Base-by-base conservation (phyloP, 2,888 invertebrate species). In the Tortrix viridana region DNA sequence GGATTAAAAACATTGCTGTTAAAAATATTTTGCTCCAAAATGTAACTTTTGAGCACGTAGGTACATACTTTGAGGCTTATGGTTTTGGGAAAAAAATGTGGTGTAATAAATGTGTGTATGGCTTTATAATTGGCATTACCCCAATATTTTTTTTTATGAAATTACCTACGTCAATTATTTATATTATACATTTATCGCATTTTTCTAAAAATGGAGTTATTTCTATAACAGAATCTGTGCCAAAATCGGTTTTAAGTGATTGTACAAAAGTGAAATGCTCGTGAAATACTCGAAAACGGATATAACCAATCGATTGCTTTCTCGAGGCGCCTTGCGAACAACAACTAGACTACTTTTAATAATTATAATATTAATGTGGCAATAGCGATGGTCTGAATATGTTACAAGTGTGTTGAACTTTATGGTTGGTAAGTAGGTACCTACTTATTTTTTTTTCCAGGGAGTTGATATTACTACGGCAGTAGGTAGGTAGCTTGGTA, bases 201-300 rank as follows among this genome's bases (percentile, higher is more conserved):
- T 44, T 32, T 12, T 32, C 32, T 32, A 12, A 32, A 32, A 32
- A 32, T 12, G 32, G 32, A 32, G 12, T 32, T 32, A 32, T 32
- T 16, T 19, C 44, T 18, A 44, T 16, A 18, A 16, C 7, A 4
- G 19, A 47, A 22, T 47, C 7, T 20, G 12, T 26, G 6, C 18
- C 26, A 44, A 54, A 54, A 37, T 3, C 18, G 9, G n/a, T 19
- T 44, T 44, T 23, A 20, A 37, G 20, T 48, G 14, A 14, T 26
- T 41, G 52, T 47, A 47, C 38, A 53, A 63, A 58, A 63, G 57
- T 48, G 53, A 58, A 63, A 58, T 63, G 16, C 16, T 19, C 16
- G 26, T 16, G n/a, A 43, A 16, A 41, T 52, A 46, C 22, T 62
- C 41, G 6, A 46, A 55, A 52, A 62, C 57, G 41, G 32, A 26